Base-by-base conservation (phyloP, 2,113 vertebrate species). In the Serilophus lunatus region DNA sequence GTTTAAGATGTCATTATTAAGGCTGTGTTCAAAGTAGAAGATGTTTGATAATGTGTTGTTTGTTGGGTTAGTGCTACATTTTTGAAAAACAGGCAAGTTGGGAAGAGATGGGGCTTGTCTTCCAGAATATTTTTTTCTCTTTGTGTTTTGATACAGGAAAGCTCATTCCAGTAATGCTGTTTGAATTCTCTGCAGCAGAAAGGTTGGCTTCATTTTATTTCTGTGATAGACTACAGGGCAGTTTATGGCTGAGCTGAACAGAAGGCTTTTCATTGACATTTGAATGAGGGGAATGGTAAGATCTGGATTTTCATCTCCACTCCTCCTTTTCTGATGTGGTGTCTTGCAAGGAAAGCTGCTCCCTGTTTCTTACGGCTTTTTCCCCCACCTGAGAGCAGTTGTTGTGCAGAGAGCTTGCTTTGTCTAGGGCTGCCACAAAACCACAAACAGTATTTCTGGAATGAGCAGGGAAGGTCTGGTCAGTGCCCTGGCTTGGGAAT, bases 391-490 rank as follows among this genome's bases (percentile, higher is more conserved):
- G 80, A 53, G 54, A 84, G 50, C 50, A 44, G 82, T 71, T 68
- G 74, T 88, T 87, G 71, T 61, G 59, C 64, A 59, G 61, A 57
- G 81, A 49, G 63, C 26, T 95, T 87, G 88, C 87, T 95, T 95
- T 93, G 90, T 93, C 90, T 93, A 70, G 59, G 44, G 15, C 60
- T 83, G 79, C 87, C 28, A 9, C 87, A 90, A 93, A 95, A 76
- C 82, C 90, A 82, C 88, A 83, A 63, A 86, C 19, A 53, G 80
- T 56, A 74, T 94, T 94, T 93, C 92, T 95, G 79, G 90, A 90
- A 78, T 29, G 56, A 85, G 59, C 88, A 93, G 44, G 25, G 74
- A 47, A 86, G 85, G 60, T 83, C 63, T 69, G 29, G 53, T 77
- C 5, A 6, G 44, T 83, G 56, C 50, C 76, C 50, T 65, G 75